Conservation (phyloP, 2,797 vertebrate species). For the Prionace glauca region DNA sequence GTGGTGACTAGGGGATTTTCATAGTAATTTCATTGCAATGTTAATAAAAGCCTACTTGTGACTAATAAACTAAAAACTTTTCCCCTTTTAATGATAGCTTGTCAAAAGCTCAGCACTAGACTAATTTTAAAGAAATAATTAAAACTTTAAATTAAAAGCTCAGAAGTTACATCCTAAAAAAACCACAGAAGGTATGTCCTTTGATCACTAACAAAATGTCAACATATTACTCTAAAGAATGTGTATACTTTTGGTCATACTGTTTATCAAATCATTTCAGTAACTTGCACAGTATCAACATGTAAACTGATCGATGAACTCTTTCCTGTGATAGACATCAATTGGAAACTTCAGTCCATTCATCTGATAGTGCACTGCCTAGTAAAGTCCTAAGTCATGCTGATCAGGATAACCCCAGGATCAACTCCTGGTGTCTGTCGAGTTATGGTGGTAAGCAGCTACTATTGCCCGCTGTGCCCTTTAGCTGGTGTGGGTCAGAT, state of each 20-base stretch:
- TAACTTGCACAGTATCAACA: neutral
- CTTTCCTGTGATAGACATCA: neutral
- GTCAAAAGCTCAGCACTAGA: neutral
- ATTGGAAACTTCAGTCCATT: neutral
- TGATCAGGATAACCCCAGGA: neutral
- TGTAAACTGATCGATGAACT: neutral
- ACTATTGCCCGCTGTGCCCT: neutral
- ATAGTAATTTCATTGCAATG: no score
- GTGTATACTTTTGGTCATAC: no score
- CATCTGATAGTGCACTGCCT: neutral
- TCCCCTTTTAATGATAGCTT: neutral
- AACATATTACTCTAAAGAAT: neutral
- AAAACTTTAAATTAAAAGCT: neutral
- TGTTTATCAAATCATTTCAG: neutral
- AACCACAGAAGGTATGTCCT: neutral
- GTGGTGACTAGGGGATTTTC: no score
- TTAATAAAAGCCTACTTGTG: no score
- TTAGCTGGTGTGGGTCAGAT: neutral
- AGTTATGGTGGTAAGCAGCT: neutral
- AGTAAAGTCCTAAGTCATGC: neutral
- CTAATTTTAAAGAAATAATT: neutral
- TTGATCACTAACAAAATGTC: neutral
- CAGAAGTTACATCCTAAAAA: neutral
- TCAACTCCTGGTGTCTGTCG: neutral
- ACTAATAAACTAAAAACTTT: no score